Base-by-base conservation (phyloP, 2,888 invertebrate genomes). In the Limnephilus rhombicus region DNA sequence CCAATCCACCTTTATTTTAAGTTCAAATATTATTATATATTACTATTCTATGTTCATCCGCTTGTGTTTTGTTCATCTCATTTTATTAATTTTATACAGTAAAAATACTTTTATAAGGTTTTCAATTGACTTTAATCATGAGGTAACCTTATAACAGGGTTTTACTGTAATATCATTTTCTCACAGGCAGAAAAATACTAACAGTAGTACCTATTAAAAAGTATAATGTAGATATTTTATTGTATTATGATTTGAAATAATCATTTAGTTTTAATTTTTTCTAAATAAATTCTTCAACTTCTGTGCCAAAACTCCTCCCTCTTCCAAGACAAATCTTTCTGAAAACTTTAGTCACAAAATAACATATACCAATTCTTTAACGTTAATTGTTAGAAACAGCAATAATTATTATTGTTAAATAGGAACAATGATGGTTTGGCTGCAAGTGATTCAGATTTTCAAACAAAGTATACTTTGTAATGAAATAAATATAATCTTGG, bases 1-100 rank as follows among this genome's bases (percentile, higher is more conserved):
- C 37, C 34, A 45, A 37, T 80, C 80, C 68, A 88, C 68, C 31
- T 85, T 34, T 83, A 83, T 31, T 83, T 83, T 53, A 68, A 68
- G 68, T 68, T 7, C 68, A 68, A 68, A 68, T 68, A 68, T n/a
- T n/a, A 24, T 68, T 9, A 68, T 68, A 24, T 68, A 0, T 53
- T 53, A 53, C 53, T 3, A 24, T 68, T 68, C 5, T 68, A 68
- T n/a, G 68, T 24, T n/a, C n/a, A 68, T 68, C 68, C 68, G 24
- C 68, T 68, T 68, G 68, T 24, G 68, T 68, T 68, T 68, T 9
- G 68, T 68, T 68, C 68, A 68, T 68, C 68, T 9, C 68, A 68
- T 68, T 68, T 68, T 68, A 68, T 24, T 68, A 24, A 68, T 68
- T 68, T 68, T 24, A 5, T 53, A 53, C 24, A 68, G 68, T 68